A percentile compares a stretch with the other conserved stretches of the same genome.
phyloP scores from a whole-genome alignment of 2,888 invertebrate species.

The Pseudanteris insignis region DNA sequence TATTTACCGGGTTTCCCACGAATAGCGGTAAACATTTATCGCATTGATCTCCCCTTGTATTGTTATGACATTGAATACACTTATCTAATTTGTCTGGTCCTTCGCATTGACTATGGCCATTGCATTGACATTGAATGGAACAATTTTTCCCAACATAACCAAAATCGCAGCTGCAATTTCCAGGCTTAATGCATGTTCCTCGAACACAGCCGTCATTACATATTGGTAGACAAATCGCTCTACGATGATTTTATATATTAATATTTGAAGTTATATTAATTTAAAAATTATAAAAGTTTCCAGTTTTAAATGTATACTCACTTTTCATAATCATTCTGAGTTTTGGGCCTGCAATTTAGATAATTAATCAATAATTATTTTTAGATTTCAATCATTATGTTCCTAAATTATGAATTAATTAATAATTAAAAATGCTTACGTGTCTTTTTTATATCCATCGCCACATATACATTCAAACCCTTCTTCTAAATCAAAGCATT shows the following conservation, averaged over 20 bases:
- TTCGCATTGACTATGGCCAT: conserved; percentile 91
- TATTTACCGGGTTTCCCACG: conserved; percentile 87
- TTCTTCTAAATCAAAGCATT: conserved; percentile 82
- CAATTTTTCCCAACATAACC: conserved; percentile 95
- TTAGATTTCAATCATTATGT: too few relatives aligned
- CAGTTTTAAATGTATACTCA: too few relatives aligned
- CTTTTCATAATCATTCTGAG: conserved; percentile 57
- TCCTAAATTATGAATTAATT: too few relatives aligned
- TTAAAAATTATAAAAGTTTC: too few relatives aligned
- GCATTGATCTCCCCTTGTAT: conserved; percentile 93
- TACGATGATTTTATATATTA: too few relatives aligned
- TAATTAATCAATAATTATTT: not conserved
- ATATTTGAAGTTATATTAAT: too few relatives aligned
- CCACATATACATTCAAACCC: conserved; percentile 91
- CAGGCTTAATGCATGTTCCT: conserved; percentile 84
- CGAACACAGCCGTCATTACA: conserved; percentile 87
- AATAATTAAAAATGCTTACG: conserved; percentile 62
- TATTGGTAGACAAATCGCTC: conserved; percentile 76
- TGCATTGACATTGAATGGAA: conserved; percentile 92
- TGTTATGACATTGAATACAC: conserved; percentile 87
- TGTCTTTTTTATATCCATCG: conserved; percentile 73
- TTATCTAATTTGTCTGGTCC: conserved; percentile 84
- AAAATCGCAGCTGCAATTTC: conserved; percentile 89
- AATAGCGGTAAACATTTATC: conserved; percentile 89
- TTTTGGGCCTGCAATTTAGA: conserved; percentile 48